A percentile compares a stretch with the other conserved stretches of the same genome.
phyloP scores from a whole-genome alignment of 2,888 invertebrate genomes.

The Mythimna pallens region DNA sequence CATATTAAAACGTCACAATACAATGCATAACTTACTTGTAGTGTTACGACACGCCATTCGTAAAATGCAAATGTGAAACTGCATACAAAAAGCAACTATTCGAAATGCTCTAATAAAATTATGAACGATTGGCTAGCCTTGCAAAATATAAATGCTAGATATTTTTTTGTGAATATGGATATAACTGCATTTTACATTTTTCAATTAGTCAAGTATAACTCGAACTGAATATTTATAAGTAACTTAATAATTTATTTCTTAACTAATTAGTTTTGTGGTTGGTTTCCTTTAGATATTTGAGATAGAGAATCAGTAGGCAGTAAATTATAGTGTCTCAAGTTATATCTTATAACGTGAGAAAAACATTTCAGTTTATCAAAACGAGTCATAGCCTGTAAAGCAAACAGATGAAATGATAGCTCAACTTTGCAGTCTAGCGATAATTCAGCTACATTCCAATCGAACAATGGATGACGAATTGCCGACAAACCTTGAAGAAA shows the following conservation, averaged over 20 bases:
- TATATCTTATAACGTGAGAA: no score
- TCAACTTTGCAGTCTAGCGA: constrained; percentile 4
- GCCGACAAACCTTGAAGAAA: constrained; percentile 36
- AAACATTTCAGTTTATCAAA: background rate
- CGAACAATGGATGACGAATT: constrained; percentile 34
- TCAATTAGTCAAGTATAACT: constrained; percentile 7
- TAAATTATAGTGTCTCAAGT: background rate
- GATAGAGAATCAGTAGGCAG: background rate
- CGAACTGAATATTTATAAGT: background rate
- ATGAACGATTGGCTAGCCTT: constrained; percentile 52
- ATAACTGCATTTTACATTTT: constrained; percentile 18
- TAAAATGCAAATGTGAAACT: constrained; percentile 62
- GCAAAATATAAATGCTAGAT: constrained; percentile 32
- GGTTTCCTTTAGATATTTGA: background rate
- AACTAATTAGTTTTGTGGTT: background rate
- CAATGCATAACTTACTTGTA: constrained; percentile 54
- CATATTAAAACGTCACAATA: constrained; percentile 51
- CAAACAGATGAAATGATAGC: constrained; percentile 4
- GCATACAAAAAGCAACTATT: constrained; percentile 55
- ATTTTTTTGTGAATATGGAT: constrained; percentile 20
- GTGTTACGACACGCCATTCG: constrained; percentile 51
- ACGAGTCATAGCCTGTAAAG: background rate
- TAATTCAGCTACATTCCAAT: constrained; percentile 14
- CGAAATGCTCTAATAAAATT: constrained; percentile 56
- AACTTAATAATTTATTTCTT: background rate